Base-by-base conservation (phyloP, 2,797 vertebrate genomes). In the Gambusia yucatana region DNA sequence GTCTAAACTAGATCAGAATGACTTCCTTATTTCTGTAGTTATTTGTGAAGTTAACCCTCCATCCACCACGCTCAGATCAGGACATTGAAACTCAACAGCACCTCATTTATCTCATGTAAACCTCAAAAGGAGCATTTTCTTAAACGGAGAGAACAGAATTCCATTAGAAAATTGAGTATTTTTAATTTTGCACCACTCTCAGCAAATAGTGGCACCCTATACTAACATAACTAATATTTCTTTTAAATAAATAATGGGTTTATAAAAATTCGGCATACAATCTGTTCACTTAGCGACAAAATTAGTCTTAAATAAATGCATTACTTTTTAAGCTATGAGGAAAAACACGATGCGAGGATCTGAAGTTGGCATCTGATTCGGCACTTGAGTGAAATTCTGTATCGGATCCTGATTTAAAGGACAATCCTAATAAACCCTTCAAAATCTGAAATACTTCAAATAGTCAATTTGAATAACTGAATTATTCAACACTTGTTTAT, bases 1-100 rank as follows among this genome's bases (percentile, higher is more conserved):
- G 95, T 91, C 88, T 77, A 47, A 84, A 94, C 95, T 84, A 69
- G 95, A 86, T 81, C 73, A 75, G 36, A 78, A 50, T 77, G 84
- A 90, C 91, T 91, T 94, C 91, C 91, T 80, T 90, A 88, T 90
- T 87, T 85, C 28, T 83, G 17, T 1, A 47, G 77, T 75, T 82
- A 81, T 88, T 80, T 89, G 16, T 67, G 39, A n/a, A 33, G 61
- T 74, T 48, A 61, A 81, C 36, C 73, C 48, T 47, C 59, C 82
- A 36, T 76, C 82, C 77, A 65, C 33, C 16, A 2, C 4, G 47
- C 55, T 28, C 20, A 63, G 59, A 1, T 10, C 3, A 0, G 8
- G 41, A 22, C 36, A 2, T 17, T 33, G 39, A 0, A 70, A 9
- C 17, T 11, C 13, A 4, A 20, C 30, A 67, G n/a, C 0, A 33